Percentiles rank a stretch among this genome's conserved stretches.
These are phyloP conservation scores for Cephus pulcher DNA, from an alignment of 2,888 invertebrate species.

Conservation along the genomic window DNA sequence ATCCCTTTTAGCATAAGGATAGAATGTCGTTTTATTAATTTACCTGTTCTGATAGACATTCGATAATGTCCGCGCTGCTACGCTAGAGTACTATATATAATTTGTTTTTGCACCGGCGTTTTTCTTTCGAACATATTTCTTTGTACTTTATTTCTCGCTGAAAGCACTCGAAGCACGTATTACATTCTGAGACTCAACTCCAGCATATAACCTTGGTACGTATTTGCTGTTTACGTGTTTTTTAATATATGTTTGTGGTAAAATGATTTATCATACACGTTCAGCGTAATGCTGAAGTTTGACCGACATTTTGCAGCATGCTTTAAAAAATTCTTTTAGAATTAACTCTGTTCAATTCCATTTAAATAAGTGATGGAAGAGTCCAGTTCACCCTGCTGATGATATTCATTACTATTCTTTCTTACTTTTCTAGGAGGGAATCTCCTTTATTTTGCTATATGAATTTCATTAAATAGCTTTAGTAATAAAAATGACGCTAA, in stretches of 20 bases:
- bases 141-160: neutral
- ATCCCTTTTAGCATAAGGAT: neutral
- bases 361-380: too few relatives aligned
- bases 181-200: neutral
- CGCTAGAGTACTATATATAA: neutral
- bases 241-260: neutral
- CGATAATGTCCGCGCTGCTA: neutral
- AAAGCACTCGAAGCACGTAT: neutral
- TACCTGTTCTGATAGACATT: neutral
- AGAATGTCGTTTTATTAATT: neutral
- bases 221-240: neutral
- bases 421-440: neutral
- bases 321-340: neutral
- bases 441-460: neutral
- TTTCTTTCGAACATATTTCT: neutral
- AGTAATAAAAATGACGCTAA: neutral
- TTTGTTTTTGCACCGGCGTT: neutral
- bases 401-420: neutral
- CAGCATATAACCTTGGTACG: neutral
- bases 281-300: neutral
- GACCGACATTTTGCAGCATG: neutral
- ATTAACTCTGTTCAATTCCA: neutral
- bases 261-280: neutral
- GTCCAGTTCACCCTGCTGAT: neutral
- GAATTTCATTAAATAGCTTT: neutral